A percentile compares a stretch with the other conserved stretches of the same genome.
These are phyloP conservation scores for Bujurquina vittata DNA, from an alignment of 2,113 vertebrate genomes.

Conservation along the genomic window DNA sequence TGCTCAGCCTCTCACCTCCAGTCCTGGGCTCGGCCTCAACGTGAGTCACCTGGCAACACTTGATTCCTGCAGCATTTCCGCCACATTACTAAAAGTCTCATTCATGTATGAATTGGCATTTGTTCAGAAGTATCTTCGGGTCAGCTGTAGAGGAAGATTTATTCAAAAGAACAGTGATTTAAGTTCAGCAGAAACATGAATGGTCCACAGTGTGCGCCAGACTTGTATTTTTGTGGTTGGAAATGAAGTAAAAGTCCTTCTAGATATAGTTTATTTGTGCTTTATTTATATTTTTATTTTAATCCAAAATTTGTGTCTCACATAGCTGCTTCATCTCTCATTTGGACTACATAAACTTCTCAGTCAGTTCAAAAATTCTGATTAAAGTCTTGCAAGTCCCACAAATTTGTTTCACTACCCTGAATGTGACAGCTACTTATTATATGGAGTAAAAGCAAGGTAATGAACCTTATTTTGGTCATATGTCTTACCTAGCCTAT, in stretches of 20 bases:
- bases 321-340: background rate
- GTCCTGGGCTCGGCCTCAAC: conserved; percentile 61
- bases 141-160: background rate
- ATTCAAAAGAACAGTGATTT: background rate
- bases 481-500: background rate
- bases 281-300: too few relatives aligned
- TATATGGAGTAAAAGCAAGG: background rate
- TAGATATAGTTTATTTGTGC: too few relatives aligned
- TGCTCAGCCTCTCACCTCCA: conserved; percentile 52
- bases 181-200: accelerated
- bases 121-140: background rate
- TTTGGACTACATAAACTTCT: too few relatives aligned
- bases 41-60: conserved; percentile 55
- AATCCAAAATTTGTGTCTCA: background rate
- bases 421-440: background rate
- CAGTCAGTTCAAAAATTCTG: background rate
- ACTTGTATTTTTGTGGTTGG: background rate
- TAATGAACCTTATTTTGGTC: background rate
- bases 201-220: background rate
- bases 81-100: too few relatives aligned
- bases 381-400: background rate
- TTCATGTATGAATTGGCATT: background rate
- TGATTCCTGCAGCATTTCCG: background rate
- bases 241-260: too few relatives aligned
- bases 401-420: background rate